Evolutionary conservation across 1,140 invertebrate species (phyloP).

Genomic region (Pseudomyrmex dendroicus): DNA sequence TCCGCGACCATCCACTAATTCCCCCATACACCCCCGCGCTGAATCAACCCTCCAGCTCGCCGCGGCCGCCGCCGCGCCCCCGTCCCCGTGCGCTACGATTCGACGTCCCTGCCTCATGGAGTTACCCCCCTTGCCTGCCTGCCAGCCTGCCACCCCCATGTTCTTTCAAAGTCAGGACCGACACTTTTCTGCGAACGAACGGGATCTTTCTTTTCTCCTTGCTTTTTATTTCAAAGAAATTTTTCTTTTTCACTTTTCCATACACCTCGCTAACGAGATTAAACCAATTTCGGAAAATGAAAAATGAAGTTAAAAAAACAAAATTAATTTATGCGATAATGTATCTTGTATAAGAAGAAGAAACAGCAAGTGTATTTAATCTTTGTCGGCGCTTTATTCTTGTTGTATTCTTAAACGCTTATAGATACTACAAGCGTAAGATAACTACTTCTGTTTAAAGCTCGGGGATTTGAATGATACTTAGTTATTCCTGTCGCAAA

Average conservation of each 20-base stretch:
- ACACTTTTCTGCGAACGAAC: conserved; percentile 38
- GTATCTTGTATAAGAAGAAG: too few relatives aligned
- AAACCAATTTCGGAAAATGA: neutral
- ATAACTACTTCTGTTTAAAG: neutral
- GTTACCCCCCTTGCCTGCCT: conserved; percentile 67
- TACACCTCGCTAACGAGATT: neutral
- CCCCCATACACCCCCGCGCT: conserved; percentile 82
- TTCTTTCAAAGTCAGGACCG: conserved; percentile 80
- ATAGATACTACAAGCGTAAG: neutral
- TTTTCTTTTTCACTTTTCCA: neutral
- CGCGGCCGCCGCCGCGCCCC: conserved; percentile 59
- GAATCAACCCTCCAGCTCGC: conserved; percentile 80
- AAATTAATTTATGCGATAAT: neutral
- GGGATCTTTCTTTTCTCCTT: conserved; percentile 24
- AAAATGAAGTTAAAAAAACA: neutral
- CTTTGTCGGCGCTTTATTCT: too few relatives aligned
- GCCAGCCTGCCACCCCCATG: conserved; percentile 71
- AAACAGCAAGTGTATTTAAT: too few relatives aligned
- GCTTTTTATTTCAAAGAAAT: neutral
- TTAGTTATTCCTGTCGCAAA: conserved; percentile 40
- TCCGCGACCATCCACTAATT: conserved; percentile 84
- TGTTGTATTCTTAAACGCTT: neutral
- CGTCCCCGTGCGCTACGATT: conserved; percentile 52
- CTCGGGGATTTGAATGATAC: conserved; percentile 15
- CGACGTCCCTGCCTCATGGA: conserved; percentile 58